These are phyloP conservation scores for Altica lythri DNA, from an alignment of 2,888 invertebrate genomes.

Conservation along the genomic window DNA sequence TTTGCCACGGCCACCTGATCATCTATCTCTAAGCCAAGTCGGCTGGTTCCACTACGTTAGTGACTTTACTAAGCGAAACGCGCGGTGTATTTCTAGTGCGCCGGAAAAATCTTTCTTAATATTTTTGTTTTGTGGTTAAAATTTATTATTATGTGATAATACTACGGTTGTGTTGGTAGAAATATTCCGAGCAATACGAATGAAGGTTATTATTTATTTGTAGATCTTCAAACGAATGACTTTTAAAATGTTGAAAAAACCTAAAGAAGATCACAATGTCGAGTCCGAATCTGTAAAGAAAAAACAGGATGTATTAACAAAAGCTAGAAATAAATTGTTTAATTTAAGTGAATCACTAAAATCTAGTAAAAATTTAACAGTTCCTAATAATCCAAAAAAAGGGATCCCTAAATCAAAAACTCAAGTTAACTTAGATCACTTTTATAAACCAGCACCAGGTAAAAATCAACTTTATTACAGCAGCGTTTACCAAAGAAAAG, in stretches of 20 bases:
- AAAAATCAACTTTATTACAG: conserved; percentile 48
- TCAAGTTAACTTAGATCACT: conserved; percentile 58
- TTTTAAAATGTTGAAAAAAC: conserved; percentile 41
- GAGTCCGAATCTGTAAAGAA: conserved; percentile 55
- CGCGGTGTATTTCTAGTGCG: conserved; percentile 4
- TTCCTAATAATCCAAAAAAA: conserved; percentile 46
- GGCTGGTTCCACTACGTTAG: conserved; percentile 12
- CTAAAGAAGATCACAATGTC: conserved; percentile 57
- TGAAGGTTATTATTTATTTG: too few species aligned
- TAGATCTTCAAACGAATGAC: conserved; percentile 8
- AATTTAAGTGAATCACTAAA: conserved; percentile 57
- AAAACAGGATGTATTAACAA: conserved; percentile 55
- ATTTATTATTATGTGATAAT: too few species aligned
- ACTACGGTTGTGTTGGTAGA: too few species aligned
- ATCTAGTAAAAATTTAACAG: conserved; percentile 50
- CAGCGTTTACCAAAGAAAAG: conserved; percentile 25
- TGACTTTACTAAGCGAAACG: conserved; percentile 2
- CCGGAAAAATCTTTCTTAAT: too few species aligned
- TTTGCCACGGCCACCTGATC: conserved; percentile 46
- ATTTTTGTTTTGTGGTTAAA: too few species aligned
- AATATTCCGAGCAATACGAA: too few species aligned
- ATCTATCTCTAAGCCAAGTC: conserved; percentile 32
- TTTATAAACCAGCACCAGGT: conserved; percentile 56
- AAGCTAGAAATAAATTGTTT: conserved; percentile 51
- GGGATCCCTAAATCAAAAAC: conserved; percentile 53